phyloP scores from a whole-genome alignment of 2,888 invertebrate genomes.

The Drosophila anomalata region DNA sequence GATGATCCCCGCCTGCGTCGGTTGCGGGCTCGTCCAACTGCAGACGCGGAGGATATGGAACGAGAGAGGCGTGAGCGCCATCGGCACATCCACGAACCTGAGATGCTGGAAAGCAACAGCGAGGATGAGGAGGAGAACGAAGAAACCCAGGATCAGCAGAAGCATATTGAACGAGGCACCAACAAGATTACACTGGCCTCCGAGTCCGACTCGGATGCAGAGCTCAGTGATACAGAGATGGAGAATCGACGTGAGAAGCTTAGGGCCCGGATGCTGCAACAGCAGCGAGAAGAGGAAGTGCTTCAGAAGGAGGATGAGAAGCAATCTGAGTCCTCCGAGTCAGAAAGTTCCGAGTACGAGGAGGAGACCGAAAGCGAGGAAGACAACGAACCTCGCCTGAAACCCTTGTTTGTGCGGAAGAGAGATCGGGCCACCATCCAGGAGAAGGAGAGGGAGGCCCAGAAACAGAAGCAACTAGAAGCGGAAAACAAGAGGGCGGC shows the following conservation, averaged over 20 bases:
- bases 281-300: constrained; percentile 89
- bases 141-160: constrained; percentile 79
- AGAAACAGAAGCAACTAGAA: constrained; percentile 93
- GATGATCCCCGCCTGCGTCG: constrained; percentile 93
- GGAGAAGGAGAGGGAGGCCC: constrained; percentile 95
- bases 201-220: constrained; percentile 90
- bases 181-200: constrained; percentile 83
- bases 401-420: constrained; percentile 97
- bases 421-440: constrained; percentile 97
- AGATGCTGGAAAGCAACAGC: constrained; percentile 85
- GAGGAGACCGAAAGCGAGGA: constrained; percentile 93
- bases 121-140: constrained; percentile 79
- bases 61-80: constrained; percentile 85
- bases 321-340: constrained; percentile 87
- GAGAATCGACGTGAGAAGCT: constrained; percentile 90
- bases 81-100: constrained; percentile 88
- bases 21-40: constrained; percentile 85
- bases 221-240: constrained; percentile 93
- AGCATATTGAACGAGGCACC: constrained; percentile 82
- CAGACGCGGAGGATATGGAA: constrained; percentile 84
- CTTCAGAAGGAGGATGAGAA: constrained; percentile 86
- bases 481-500: constrained; percentile 92
- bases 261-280: constrained; percentile 87
- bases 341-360: constrained; percentile 92
- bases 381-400: constrained; percentile 95